Base-by-base conservation (phyloP, 1,140 invertebrate species). In the Sycophaga agraensis region DNA sequence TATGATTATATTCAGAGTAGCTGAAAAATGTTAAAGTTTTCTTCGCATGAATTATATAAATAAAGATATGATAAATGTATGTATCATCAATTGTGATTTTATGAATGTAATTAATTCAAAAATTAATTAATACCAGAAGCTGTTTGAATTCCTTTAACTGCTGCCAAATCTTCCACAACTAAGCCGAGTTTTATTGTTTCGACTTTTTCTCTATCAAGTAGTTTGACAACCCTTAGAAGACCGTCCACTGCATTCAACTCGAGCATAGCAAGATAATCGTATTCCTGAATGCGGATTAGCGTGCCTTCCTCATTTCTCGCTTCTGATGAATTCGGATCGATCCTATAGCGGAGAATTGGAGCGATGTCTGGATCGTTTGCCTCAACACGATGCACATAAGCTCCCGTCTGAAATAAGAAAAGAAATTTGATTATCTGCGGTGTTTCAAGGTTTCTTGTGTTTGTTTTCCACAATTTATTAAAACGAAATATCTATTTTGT, bases 111-210 rank as follows among this genome's bases (percentile, higher is more conserved):
- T n/a, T n/a, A n/a, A n/a, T 51, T 50, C 28, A 4, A 63, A 45
- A 66, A 37, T 55, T 46, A 39, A 55, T 35, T 48, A 66, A 66
- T 82, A 90, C 88, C 84, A 66, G 86, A 85, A 9, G 88, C 88
- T 11, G 85, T 86, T 80, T 96, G 93, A 6, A 81, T 77, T 28
- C 87, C 87, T 50, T 85, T 90, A 22, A 89, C 83, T 0, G 92
- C 88, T 0, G 90, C 92, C 59, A 93, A 81, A 79, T 97, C 94
- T 81, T 95, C 90, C 0, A 94, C 93, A 9, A 86, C 81, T 2
- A 96, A 73, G 0, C 86, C 85, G 7, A 96, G 73, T 68, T 87
- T 87, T 11, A 96, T 87, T 2, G 83, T 85, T 76, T 96, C 93
- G 1, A 94, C 87, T 71, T 85, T 86, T 80, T 97, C 94, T 65